A percentile compares a stretch with the other conserved stretches of the same genome.
These are phyloP conservation scores for Anticlea derivata DNA, from an alignment of 2,888 invertebrate species.

Conservation along the genomic window DNA sequence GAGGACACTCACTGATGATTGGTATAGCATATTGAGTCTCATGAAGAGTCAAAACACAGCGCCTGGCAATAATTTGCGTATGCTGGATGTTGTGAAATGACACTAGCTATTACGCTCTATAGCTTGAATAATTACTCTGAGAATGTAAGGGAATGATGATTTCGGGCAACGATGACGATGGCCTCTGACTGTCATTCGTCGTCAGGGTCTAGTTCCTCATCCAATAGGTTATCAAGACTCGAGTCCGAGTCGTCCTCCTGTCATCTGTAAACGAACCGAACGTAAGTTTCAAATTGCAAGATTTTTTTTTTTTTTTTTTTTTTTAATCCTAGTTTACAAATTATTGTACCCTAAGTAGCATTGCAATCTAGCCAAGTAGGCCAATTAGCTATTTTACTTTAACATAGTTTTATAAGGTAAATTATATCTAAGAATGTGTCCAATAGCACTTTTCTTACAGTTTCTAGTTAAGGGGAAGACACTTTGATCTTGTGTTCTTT, in stretches of 20 bases:
- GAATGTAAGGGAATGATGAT: conserved; percentile 16
- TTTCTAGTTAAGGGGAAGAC: no score
- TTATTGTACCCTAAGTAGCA: no score
- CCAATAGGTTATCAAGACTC: conserved; percentile 79
- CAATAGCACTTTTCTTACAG: no score
- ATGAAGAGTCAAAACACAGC: neutral
- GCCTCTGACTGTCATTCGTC: conserved; percentile 65
- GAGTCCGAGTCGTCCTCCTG: conserved; percentile 80
- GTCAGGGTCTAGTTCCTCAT: conserved; percentile 65
- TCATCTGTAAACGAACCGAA: conserved; percentile 61
- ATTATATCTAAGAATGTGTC: no score
- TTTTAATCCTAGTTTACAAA: no score
- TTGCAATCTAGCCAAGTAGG: no score
- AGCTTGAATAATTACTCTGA: conserved; percentile 6
- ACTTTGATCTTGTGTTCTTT: no score
- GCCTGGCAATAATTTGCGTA: neutral
- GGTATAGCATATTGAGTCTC: neutral
- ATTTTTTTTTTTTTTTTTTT: no score
- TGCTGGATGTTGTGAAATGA: neutral
- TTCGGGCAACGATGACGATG: conserved; percentile 58
- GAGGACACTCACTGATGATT: neutral
- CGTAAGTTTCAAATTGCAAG: no score
- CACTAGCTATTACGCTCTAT: conserved; percentile 1
- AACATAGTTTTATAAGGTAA: no score
- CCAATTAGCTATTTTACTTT: no score